phyloP scores from a whole-genome alignment of 2,113 vertebrate species.

The Corythaixoides concolor region DNA sequence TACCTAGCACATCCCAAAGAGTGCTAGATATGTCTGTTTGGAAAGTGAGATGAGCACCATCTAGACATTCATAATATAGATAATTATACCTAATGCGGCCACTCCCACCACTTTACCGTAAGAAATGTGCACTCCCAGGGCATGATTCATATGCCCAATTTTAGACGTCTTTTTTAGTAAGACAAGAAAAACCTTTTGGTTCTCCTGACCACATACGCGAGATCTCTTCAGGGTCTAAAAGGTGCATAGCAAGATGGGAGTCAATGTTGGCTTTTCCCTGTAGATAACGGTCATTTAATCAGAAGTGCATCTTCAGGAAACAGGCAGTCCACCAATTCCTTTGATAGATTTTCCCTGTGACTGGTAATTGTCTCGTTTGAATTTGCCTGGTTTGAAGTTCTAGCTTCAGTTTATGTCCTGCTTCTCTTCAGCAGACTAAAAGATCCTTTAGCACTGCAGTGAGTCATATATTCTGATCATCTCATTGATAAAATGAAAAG shows the following conservation, averaged over 20 bases:
- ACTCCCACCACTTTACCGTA: background rate
- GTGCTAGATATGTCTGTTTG: background rate
- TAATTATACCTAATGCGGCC: background rate
- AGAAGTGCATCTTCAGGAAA: background rate
- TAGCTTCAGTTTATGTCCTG: background rate
- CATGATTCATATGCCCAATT: background rate
- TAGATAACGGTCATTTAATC: background rate
- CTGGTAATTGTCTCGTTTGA: background rate
- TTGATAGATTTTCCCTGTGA: background rate
- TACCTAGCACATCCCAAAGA: background rate
- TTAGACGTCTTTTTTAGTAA: background rate
- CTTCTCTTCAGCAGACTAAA: background rate
- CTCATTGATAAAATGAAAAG: constrained; percentile 7
- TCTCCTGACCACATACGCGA: background rate
- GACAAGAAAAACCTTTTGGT: background rate
- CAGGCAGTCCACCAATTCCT: background rate
- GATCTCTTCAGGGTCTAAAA: background rate
- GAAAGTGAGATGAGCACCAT: background rate
- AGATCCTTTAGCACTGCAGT: background rate
- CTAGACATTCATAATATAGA: background rate
- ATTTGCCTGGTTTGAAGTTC: background rate
- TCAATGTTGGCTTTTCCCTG: background rate
- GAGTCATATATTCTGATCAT: background rate
- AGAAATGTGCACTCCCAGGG: background rate
- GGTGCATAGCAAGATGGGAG: background rate